Base-by-base conservation (phyloP, 1,140 invertebrate species). In the Drosophila azteca region DNA sequence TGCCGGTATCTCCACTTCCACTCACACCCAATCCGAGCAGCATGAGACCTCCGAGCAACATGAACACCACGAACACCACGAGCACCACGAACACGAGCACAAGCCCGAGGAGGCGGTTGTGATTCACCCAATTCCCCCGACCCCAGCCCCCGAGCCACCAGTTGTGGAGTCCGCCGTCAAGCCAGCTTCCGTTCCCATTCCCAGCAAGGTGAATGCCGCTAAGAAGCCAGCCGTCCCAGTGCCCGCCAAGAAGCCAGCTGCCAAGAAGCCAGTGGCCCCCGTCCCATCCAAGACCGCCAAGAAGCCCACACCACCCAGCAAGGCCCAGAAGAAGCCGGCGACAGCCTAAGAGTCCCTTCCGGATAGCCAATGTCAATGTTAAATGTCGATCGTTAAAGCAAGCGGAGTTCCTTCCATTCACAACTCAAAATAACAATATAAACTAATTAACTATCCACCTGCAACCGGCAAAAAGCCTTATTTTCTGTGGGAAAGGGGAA, bases 401-500 rank as follows among this genome's bases (percentile, higher is more conserved):
- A 88, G 83, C 83, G 83, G 83, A 88, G 88, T 83, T 87, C 77
- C 83, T 83, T 87, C 77, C 83, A 79, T 88, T 77, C 63, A 75
- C 57, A 63, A 82, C 83, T 87, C 62, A 68, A 87, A 87, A 83
- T 83, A 83, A 63, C 78, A 77, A 41, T 50, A 39, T 46, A 50
- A 55, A 62, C 31, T 61, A 72, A 84, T 60, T 77, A 74, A 74
- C 77, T 79, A 65, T 74, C 54, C 65, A 63, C 66, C 62, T 79
- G 76, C 76, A 79, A 69, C 45, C 69, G 66, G 39, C 54, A 20
- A 20, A 6, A 22, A 62, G 26, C 43, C 52, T 29, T 17, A 39
- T 26, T 48, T 22, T 39, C 22, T 41, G 15, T 46, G 51, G 29
- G 9, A 29, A 1, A 7, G 20, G 9, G 35, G 1, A n/a, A 39